Conservation (phyloP, 1,140 invertebrate species). For the Caenorhabditis inopinata region DNA sequence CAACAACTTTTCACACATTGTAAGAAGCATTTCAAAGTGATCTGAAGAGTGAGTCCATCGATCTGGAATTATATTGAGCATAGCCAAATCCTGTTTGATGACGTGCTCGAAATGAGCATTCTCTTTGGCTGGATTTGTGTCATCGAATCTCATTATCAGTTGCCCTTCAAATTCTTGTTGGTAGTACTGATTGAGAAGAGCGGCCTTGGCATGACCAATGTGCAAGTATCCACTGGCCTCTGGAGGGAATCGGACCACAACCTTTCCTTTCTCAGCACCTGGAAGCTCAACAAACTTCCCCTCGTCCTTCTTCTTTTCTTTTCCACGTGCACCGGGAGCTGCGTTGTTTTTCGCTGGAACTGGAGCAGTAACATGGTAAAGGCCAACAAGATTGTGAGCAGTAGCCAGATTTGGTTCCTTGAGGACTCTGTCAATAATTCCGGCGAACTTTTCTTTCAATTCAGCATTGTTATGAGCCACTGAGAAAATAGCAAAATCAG, state of each 20-base stretch:
- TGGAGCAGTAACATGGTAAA: neutral
- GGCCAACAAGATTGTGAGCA: neutral
- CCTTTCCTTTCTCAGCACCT: slow-evolving; percentile 91
- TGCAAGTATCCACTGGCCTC: slow-evolving; percentile 94
- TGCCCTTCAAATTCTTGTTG: slow-evolving; percentile 85
- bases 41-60: slow-evolving; percentile 91
- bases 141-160: slow-evolving; percentile 97
- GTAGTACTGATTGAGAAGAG: slow-evolving; percentile 95
- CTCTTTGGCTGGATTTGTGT: slow-evolving; percentile 99
- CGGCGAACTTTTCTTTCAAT: neutral
- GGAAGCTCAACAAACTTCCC: slow-evolving; percentile 95
- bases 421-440: neutral
- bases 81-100: slow-evolving; percentile 87
- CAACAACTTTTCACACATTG: slow-evolving; percentile 84
- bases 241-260: slow-evolving; percentile 91
- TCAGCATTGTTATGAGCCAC: slow-evolving; percentile 10
- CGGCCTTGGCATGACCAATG: slow-evolving; percentile 98
- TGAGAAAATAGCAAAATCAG: slow-evolving; percentile 36
- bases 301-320: slow-evolving; percentile 71
- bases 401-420: neutral
- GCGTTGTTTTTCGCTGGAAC: neutral
- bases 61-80: slow-evolving; percentile 89
- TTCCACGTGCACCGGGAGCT: neutral
- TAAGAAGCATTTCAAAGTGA: slow-evolving; percentile 88
- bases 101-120: slow-evolving; percentile 95